These are phyloP conservation scores for Zaprionus camerounensis DNA, from an alignment of 1,140 invertebrate species.

Conservation along the genomic window DNA sequence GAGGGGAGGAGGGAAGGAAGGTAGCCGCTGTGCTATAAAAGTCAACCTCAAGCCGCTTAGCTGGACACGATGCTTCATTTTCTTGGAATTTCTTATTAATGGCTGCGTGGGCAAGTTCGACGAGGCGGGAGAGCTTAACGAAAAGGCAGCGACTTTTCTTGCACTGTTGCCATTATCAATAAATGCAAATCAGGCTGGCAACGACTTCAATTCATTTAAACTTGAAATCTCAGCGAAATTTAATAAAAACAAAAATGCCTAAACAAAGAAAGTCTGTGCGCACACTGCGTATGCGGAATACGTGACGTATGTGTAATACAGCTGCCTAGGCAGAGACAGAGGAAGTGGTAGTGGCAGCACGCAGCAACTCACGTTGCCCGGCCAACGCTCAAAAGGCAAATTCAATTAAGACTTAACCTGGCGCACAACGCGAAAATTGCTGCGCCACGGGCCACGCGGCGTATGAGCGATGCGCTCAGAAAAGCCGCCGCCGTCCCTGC, in stretches of 20 bases:
- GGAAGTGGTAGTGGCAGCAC: not conserved
- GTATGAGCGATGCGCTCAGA: conserved; percentile 65
- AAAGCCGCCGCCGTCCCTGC: conserved; percentile 3
- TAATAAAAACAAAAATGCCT: conserved; percentile 20
- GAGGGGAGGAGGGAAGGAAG: not conserved
- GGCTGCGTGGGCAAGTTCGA: conserved; percentile 35
- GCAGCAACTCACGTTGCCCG: conserved; percentile 40
- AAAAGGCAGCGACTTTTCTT: not conserved
- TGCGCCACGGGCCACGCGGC: conserved; percentile 45
- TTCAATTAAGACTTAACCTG: conserved; percentile 74
- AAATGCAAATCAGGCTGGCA: conserved; percentile 20
- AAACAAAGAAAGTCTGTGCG: not conserved
- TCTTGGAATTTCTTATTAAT: conserved; percentile 32
- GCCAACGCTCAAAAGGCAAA: conserved; percentile 62
- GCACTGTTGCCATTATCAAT: conserved; percentile 9
- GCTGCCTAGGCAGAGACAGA: not conserved
- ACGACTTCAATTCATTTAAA: conserved; percentile 17
- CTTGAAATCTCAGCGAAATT: conserved; percentile 28
- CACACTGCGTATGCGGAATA: conserved; percentile 26
- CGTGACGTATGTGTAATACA: conserved; percentile 41
- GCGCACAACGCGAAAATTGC: conserved; percentile 45
- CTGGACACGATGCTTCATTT: conserved; percentile 19
- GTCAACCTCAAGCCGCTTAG: conserved; percentile 29
- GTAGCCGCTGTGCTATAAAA: conserved; percentile 11
- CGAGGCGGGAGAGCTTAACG: not conserved